These are phyloP conservation scores for Acomys russatus DNA, from an alignment of 2,797 vertebrate species.

Conservation along the genomic window DNA sequence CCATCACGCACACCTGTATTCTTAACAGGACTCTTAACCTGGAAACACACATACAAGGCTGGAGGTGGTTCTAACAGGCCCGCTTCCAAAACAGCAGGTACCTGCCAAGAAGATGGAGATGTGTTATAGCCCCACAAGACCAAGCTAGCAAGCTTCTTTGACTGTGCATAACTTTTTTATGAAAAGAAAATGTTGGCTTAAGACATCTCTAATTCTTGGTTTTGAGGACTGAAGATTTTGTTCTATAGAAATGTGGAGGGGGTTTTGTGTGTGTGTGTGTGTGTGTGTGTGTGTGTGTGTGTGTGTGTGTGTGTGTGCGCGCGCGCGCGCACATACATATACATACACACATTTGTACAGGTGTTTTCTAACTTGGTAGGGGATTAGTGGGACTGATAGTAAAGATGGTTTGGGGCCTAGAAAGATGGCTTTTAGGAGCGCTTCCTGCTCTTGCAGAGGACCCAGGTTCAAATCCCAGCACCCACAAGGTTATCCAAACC, in stretches of 20 bases:
- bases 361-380: neutral
- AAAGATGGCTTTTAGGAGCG: neutral
- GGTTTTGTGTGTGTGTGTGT: neutral
- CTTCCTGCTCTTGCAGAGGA: neutral
- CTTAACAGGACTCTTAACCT: too few relatives aligned
- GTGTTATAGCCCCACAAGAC: neutral
- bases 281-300: neutral
- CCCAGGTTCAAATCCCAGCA: neutral
- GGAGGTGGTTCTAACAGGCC: neutral
- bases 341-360: neutral
- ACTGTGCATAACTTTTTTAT: neutral
- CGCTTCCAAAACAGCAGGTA: neutral
- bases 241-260: neutral
- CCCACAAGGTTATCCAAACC: neutral
- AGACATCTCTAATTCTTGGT: neutral
- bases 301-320: neutral
- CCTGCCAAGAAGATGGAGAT: neutral
- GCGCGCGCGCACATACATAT: neutral
- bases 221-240: conserved; percentile 13
- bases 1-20: too few relatives aligned
- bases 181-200: neutral
- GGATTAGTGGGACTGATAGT: neutral
- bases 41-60: neutral
- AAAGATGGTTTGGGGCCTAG: neutral
- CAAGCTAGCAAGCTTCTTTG: neutral